Conservation (phyloP, 1,140 invertebrate species). For the Musca domestica region DNA sequence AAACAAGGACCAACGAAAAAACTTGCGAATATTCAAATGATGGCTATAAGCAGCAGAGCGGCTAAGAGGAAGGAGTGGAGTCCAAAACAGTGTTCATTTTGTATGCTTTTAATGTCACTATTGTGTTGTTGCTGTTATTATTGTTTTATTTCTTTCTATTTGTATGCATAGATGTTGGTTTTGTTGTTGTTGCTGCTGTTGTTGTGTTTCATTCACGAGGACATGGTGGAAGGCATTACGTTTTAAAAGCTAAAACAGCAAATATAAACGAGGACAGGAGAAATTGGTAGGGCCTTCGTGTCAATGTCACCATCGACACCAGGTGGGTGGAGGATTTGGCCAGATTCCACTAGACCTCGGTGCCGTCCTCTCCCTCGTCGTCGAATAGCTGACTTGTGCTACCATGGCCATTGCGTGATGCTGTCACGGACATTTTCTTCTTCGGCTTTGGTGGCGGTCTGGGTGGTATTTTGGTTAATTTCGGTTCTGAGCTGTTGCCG, state of each 20-base stretch:
- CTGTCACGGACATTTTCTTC: conserved; percentile 63
- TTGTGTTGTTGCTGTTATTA: no score
- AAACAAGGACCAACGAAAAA: no score
- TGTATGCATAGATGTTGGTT: no score
- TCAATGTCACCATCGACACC: conserved; percentile 1
- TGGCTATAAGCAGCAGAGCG: no score
- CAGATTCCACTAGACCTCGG: conserved; percentile 65
- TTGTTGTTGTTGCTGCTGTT: no score
- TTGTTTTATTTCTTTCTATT: no score
- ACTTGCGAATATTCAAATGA: no score
- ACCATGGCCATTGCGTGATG: conserved; percentile 56
- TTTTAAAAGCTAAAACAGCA: conserved; percentile 5
- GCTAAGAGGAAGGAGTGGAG: no score
- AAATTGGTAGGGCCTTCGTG: no score
- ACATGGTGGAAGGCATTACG: conserved; percentile 4
- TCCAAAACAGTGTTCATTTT: no score
- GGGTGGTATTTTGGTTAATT: conserved; percentile 69
- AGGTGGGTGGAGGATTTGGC: conserved; percentile 1
- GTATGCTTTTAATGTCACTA: no score
- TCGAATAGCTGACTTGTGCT: conserved; percentile 68
- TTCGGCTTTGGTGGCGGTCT: conserved; percentile 78
- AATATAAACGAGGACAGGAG: neutral
- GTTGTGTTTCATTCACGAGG: no score
- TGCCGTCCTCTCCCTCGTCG: conserved; percentile 83
- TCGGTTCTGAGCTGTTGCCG: conserved; percentile 50